Conservation (phyloP, 23 tunicate species). For the Ciona savignyi region DNA sequence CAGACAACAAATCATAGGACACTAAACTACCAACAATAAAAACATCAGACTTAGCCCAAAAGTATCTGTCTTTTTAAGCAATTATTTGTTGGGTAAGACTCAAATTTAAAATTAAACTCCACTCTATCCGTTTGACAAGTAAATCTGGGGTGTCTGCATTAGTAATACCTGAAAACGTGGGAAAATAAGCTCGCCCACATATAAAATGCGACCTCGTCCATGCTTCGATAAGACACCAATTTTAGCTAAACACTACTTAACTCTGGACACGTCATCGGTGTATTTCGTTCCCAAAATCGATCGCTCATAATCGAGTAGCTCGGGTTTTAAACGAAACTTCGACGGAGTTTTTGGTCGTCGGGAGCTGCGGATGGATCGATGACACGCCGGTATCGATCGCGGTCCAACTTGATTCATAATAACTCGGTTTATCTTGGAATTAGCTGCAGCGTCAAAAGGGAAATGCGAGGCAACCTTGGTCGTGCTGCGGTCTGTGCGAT, state of each 20-base stretch:
- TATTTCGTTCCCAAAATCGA: neutral
- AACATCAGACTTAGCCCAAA: too few species aligned
- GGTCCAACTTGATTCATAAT: neutral
- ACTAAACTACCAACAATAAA: too few species aligned
- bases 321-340: neutral
- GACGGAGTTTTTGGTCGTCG: neutral
- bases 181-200: too few species aligned
- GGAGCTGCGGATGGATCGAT: neutral
- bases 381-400: constrained; percentile 2
- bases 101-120: too few species aligned
- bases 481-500: too few species aligned
- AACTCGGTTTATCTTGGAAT: neutral
- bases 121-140: too few species aligned
- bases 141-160: too few species aligned
- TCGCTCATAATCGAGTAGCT: neutral
- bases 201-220: too few species aligned
- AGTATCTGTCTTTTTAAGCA: too few species aligned
- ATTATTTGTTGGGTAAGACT: too few species aligned
- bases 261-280: neutral
- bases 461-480: neutral
- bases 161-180: too few species aligned
- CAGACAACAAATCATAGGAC: neutral
- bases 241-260: neutral
- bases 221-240: neutral
- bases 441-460: neutral